Base-by-base conservation (phyloP, 2,888 invertebrate species). In the Pyrrhosoma nymphula region DNA sequence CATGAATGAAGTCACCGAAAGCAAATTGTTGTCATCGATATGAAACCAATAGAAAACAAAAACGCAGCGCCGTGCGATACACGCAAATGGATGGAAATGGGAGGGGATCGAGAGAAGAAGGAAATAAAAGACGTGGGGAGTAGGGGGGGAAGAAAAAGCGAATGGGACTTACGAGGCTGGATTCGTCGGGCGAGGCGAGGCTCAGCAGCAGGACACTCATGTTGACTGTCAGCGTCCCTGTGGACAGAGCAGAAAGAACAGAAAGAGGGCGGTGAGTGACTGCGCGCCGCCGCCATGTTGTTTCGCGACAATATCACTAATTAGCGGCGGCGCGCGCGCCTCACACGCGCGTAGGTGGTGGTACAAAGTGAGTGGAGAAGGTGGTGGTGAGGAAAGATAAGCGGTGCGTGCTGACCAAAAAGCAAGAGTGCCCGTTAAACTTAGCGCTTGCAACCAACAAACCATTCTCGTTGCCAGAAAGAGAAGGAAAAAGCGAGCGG, bases 151-250 rank as follows among this genome's bases (percentile, higher is more conserved):
- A 56, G 30, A 90, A 90, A 18, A 12, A 63, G 18, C 12, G 23
- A 88, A 56, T 88, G 12, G 47, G 90, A 98, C 98, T 98, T 98
- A 99, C 99, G 98, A 99, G 98, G 98, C 99, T 99, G 97, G 99
- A 99, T 97, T 99, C 99, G 97, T 99, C 99, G 96, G 99, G 99
- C 96, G 99, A 99, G 96, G 99, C 99, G 97, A 99, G 98, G 97
- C 99, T 99, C 97, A 99, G 98, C 96, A 99, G 98, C 97, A 99
- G 98, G 96, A 99, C 99, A 97, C 99, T 99, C 97, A 99, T 99
- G 97, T 99, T 99, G 96, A 99, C 99, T 96, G 98, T 98, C 97
- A 99, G 98, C 96, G 98, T 98, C 97, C 98, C 99, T 99, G 98
- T 96, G 98, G 93, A 69, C 63, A 93, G 39, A 93, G 47, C n/a